Conservation (phyloP, 2,113 vertebrate genomes). For the Carassius auratus region DNA sequence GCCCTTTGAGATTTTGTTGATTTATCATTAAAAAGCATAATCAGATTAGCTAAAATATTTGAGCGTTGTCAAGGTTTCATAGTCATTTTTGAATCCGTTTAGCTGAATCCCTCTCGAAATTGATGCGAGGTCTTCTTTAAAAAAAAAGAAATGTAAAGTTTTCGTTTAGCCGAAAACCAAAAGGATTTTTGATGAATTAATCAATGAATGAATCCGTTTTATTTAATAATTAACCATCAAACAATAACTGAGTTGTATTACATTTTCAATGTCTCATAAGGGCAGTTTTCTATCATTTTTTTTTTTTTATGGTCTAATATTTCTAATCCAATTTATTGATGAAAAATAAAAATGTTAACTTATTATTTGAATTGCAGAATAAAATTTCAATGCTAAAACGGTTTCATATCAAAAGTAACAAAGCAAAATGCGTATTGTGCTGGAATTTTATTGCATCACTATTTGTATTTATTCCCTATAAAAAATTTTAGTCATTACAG, state of each 20-base stretch:
- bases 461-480: background rate
- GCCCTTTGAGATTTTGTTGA: background rate
- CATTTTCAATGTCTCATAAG: background rate
- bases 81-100: background rate
- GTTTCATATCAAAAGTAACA: background rate
- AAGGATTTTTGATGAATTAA: background rate
- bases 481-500: background rate
- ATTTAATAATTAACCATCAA: background rate
- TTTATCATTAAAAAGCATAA: constrained; percentile 1
- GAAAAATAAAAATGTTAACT: background rate
- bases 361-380: background rate
- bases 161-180: background rate
- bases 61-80: background rate
- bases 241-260: background rate
- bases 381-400: background rate
- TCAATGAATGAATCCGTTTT: background rate
- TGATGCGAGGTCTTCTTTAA: no score
- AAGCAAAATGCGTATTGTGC: background rate
- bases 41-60: background rate
- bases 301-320: background rate
- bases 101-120: background rate
- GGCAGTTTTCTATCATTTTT: background rate
- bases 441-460: no score
- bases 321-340: background rate
- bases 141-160: background rate